phyloP scores from a whole-genome alignment of 64 coral and sea anemone genomes.

The Stylophora pistillata region DNA sequence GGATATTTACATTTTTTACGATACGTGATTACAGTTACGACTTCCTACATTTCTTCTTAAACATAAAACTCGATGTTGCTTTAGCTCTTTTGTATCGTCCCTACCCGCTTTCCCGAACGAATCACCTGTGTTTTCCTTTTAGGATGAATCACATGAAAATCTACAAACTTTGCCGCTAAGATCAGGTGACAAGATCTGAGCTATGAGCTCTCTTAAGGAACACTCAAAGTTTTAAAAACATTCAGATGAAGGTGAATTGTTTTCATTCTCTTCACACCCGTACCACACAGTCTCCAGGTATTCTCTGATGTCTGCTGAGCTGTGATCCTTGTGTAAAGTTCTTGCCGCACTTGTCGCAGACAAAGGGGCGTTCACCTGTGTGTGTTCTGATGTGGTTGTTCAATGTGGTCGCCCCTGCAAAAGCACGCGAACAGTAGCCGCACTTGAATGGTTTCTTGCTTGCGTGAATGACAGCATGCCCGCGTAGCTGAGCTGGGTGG shows the following conservation, averaged over 20 bases:
- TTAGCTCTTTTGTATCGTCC: too few relatives aligned
- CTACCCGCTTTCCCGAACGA: too few relatives aligned
- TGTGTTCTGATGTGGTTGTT: constrained; percentile 72
- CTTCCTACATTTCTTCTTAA: not conserved
- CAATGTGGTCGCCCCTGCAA: constrained; percentile 56
- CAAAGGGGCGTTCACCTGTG: constrained; percentile 58
- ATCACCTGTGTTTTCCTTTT: too few relatives aligned
- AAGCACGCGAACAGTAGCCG: constrained; percentile 63
- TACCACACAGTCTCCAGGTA: constrained; percentile 33
- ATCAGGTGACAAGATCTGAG: not conserved
- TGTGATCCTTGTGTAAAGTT: constrained; percentile 57
- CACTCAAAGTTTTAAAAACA: not conserved
- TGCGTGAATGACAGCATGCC: constrained; percentile 48
- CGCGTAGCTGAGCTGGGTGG: constrained; percentile 15
- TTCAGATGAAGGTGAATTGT: not conserved
- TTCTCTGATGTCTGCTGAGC: constrained; percentile 54
- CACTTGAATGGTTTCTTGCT: constrained; percentile 70
- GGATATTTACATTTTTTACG: constrained; percentile 10
- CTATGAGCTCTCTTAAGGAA: not conserved
- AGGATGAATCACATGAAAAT: too few relatives aligned
- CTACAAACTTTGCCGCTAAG: not conserved
- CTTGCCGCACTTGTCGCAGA: constrained; percentile 57
- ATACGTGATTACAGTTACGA: not conserved
- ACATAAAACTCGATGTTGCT: not conserved
- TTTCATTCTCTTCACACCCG: not conserved